These are phyloP conservation scores for Phaedon cochleariae DNA, from an alignment of 2,888 invertebrate genomes.

Conservation along the genomic window DNA sequence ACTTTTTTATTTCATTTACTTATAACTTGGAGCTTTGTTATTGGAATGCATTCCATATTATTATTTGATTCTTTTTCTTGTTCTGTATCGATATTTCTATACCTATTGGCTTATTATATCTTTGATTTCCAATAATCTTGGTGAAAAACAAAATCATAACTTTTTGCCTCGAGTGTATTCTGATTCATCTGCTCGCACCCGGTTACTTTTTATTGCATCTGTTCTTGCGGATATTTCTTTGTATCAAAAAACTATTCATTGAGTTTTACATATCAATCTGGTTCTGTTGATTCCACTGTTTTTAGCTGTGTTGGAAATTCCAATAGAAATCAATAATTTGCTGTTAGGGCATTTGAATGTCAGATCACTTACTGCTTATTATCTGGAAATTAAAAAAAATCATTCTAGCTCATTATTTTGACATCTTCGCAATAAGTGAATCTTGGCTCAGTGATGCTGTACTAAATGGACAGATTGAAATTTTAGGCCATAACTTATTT, in stretches of 20 bases:
- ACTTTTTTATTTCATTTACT: neutral
- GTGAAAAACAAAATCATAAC: neutral
- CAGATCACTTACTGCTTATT: neutral
- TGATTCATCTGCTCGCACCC: neutral
- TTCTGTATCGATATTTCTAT: neutral
- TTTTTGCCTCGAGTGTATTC: neutral
- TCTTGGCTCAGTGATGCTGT: constrained; percentile 4
- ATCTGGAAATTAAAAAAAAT: neutral
- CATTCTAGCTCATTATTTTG: neutral
- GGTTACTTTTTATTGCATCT: neutral
- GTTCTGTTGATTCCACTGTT: neutral
- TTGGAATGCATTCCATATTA: too few species aligned
- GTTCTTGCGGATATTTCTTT: neutral
- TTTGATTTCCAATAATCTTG: neutral
- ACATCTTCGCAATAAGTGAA: neutral
- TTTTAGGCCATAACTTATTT: neutral
- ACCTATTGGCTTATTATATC: neutral
- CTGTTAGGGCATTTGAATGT: neutral
- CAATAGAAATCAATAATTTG: neutral
- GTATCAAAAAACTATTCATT: too few species aligned
- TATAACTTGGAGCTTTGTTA: neutral
- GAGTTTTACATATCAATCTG: too few species aligned
- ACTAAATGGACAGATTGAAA: neutral
- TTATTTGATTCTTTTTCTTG: too few species aligned
- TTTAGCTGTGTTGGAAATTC: neutral